Percentiles rank a stretch among this genome's conserved stretches.
These are phyloP conservation scores for Acropternis orthonyx DNA, from an alignment of 2,797 vertebrate species.

Conservation along the genomic window DNA sequence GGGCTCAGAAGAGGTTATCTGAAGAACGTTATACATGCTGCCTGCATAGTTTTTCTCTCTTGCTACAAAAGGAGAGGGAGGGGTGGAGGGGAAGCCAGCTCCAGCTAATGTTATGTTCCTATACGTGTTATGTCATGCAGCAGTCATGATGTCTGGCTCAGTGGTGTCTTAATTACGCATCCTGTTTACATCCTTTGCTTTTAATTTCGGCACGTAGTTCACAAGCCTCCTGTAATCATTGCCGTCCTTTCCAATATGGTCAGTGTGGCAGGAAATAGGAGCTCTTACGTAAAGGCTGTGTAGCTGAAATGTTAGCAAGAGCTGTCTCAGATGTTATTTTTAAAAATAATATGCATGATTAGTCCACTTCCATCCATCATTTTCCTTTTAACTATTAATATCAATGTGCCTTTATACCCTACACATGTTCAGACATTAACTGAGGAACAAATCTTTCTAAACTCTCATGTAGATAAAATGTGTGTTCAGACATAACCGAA, in stretches of 20 bases:
- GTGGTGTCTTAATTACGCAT: conserved; percentile 83
- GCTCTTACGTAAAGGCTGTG: conserved; percentile 10
- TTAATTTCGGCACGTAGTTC: conserved; percentile 78
- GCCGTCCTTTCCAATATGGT: conserved; percentile 67
- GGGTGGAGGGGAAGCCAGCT: neutral
- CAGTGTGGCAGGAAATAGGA: conserved; percentile 63
- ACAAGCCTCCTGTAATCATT: conserved; percentile 55
- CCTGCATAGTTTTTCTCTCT: neutral
- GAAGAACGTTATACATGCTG: neutral
- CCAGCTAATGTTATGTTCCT: conserved; percentile 5
- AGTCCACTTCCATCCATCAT: conserved; percentile 27
- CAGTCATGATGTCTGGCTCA: conserved; percentile 77
- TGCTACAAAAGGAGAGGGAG: neutral
- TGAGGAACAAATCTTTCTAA: conserved; percentile 43
- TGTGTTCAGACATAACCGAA: conserved; percentile 12
- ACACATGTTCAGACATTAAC: conserved; percentile 18
- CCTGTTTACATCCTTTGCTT: conserved; percentile 88
- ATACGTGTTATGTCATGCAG: conserved; percentile 71
- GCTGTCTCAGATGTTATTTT: conserved; percentile 49
- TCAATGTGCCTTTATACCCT: conserved; percentile 23
- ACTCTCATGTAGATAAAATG: conserved; percentile 31
- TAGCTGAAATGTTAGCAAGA: conserved; percentile 29
- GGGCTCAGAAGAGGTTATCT: neutral
- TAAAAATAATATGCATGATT: conserved; percentile 45
- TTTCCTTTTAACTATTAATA: conserved; percentile 39